A percentile compares a stretch with the other conserved stretches of the same genome.
These are phyloP conservation scores for Psococerastis gibbosa DNA, from an alignment of 2,888 invertebrate genomes.

Conservation along the genomic window DNA sequence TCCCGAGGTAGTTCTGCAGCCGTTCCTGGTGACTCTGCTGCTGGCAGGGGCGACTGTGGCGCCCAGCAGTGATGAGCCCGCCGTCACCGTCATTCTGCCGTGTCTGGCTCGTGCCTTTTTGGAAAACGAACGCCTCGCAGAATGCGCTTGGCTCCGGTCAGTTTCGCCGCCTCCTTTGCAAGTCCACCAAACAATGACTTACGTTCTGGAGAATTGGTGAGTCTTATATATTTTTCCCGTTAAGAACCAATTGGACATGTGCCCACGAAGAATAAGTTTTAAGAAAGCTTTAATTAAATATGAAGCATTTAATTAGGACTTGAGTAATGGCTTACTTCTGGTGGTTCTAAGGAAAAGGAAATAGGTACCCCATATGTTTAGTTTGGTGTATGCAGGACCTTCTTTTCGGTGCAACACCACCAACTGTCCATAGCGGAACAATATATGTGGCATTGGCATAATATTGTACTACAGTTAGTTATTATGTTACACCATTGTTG, in stretches of 20 bases:
- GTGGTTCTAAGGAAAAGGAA: no score
- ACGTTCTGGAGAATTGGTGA: conserved; percentile 31
- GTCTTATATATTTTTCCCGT: conserved; percentile 20
- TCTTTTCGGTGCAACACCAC: no score
- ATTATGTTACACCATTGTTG: neutral
- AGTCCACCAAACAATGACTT: conserved; percentile 26
- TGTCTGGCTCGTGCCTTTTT: conserved; percentile 25
- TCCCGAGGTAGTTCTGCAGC: conserved; percentile 39
- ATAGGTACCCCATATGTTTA: no score
- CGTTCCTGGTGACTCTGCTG: conserved; percentile 40
- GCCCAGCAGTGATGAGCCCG: conserved; percentile 27
- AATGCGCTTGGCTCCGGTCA: conserved; percentile 36
- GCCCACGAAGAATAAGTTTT: no score
- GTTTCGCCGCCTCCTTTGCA: conserved; percentile 24
- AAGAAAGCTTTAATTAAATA: no score
- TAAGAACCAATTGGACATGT: no score
- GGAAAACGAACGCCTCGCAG: conserved; percentile 27
- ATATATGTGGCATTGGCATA: no score
- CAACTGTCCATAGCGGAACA: no score
- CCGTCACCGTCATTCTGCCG: conserved; percentile 16
- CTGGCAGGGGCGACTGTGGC: conserved; percentile 31
- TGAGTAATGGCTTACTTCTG: no score
- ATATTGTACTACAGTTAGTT: neutral
- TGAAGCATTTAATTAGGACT: neutral
- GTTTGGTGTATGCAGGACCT: no score